Conservation (phyloP, 2,888 invertebrate species). For the Agrypnus murinus region DNA sequence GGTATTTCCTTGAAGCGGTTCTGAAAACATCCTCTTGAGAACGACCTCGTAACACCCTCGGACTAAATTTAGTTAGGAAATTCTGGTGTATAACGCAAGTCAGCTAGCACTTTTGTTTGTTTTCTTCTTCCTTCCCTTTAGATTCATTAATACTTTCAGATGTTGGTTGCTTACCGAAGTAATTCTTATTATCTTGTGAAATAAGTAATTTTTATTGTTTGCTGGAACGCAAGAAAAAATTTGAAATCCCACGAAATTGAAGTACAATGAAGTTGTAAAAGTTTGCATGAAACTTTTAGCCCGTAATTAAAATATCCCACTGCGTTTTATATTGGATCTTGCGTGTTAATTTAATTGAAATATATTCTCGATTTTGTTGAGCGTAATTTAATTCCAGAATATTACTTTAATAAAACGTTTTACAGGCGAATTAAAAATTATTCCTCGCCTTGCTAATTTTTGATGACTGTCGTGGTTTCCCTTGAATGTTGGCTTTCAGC, state of each 20-base stretch:
- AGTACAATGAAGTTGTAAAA: slow-evolving; percentile 12
- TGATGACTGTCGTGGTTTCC: neutral
- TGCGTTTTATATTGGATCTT: slow-evolving; percentile 45
- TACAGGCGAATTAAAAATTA: slow-evolving; percentile 31
- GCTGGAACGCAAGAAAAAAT: neutral
- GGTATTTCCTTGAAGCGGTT: slow-evolving; percentile 14
- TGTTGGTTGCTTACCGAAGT: slow-evolving; percentile 14
- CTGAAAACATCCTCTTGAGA: slow-evolving; percentile 19
- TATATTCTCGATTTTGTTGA: slow-evolving; percentile 33
- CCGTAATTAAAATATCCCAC: slow-evolving; percentile 47
- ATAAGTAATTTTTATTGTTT: slow-evolving; percentile 6
- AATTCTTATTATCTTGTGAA: slow-evolving; percentile 17
- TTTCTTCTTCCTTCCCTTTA: slow-evolving; percentile 14
- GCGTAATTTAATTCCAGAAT: slow-evolving; percentile 38
- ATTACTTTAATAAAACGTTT: slow-evolving; percentile 34
- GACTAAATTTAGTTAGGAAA: slow-evolving; percentile 13
- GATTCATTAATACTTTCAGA: slow-evolving; percentile 23
- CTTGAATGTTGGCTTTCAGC: too few species aligned
- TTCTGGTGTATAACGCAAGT: slow-evolving; percentile 24
- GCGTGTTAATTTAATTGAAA: slow-evolving; percentile 46
- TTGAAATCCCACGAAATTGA: neutral
- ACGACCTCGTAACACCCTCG: slow-evolving; percentile 1
- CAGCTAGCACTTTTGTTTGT: slow-evolving; percentile 24
- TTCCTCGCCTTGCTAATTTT: slow-evolving; percentile 5
- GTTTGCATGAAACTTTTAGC: slow-evolving; percentile 32